Conservation (phyloP, 2,888 invertebrate genomes). For the Acleris holmiana region DNA sequence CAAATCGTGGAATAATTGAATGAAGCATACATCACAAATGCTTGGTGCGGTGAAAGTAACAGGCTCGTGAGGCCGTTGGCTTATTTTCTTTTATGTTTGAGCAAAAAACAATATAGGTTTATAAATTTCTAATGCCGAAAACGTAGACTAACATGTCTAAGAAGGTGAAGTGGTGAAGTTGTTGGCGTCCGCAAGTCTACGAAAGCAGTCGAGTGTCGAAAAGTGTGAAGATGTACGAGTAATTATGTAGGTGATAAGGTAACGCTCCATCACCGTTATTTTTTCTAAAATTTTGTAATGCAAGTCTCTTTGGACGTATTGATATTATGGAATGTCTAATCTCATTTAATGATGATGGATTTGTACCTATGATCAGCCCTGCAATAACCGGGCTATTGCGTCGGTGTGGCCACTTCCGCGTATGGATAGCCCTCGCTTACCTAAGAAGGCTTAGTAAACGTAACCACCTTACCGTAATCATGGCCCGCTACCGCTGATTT, state of each 20-base stretch:
- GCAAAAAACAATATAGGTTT: constrained; percentile 2
- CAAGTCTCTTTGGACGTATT: background rate
- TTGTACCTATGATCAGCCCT: constrained; percentile 39
- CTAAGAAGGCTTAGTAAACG: constrained; percentile 32
- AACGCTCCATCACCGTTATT: no score
- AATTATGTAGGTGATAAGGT: no score
- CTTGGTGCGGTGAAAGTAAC: constrained; percentile 51
- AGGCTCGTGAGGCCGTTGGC: constrained; percentile 44
- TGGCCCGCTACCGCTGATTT: constrained; percentile 19
- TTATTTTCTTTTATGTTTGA: constrained; percentile 42
- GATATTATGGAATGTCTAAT: constrained; percentile 17
- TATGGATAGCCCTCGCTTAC: constrained; percentile 22
- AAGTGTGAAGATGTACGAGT: no score
- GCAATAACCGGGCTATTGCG: constrained; percentile 47
- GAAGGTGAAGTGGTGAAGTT: background rate
- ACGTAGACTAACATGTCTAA: constrained; percentile 9
- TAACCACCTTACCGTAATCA: constrained; percentile 32
- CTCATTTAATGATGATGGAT: constrained; percentile 40
- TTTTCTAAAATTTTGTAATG: no score
- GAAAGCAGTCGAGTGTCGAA: no score
- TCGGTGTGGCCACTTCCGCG: constrained; percentile 51
- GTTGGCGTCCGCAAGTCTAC: no score
- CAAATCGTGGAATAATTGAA: constrained; percentile 31
- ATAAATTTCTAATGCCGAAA: background rate
- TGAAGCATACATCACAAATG: constrained; percentile 45